These are phyloP conservation scores for Homarus gammarus DNA, from an alignment of 2,888 invertebrate genomes.

Conservation along the genomic window DNA sequence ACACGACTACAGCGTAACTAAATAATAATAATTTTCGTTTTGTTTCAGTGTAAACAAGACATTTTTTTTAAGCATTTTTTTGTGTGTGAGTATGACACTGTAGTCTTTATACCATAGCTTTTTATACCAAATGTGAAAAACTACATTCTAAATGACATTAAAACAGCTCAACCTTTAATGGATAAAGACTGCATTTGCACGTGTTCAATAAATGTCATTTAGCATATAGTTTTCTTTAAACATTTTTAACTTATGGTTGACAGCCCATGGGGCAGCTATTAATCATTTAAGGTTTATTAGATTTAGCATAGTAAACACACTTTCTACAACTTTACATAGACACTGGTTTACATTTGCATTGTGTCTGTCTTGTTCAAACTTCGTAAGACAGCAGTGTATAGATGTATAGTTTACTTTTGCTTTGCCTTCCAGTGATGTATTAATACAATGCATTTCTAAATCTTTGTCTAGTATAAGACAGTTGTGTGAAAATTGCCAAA, in stretches of 20 bases:
- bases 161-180: not conserved
- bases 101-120: constrained; percentile 17
- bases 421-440: not conserved
- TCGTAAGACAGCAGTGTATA: not conserved
- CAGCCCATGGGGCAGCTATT: constrained; percentile 70
- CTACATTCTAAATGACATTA: constrained; percentile 8
- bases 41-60: not conserved
- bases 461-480: constrained; percentile 64
- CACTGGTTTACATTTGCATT: constrained; percentile 70
- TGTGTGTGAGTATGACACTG: constrained; percentile 23
- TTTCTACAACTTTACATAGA: constrained; percentile 46
- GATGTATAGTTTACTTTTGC: constrained; percentile 26
- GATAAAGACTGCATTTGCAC: not conserved
- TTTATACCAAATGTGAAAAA: constrained; percentile 13
- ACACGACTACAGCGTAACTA: constrained; percentile 9
- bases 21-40: not conserved
- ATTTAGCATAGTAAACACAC: constrained; percentile 37
- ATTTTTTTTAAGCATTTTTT: not conserved
- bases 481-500: constrained; percentile 67
- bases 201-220: constrained; percentile 12
- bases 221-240: not conserved
- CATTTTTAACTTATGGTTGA: constrained; percentile 44
- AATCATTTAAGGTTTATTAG: constrained; percentile 39
- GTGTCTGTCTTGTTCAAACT: constrained; percentile 14
- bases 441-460: constrained; percentile 64